Base-by-base conservation (phyloP, 2,888 invertebrate genomes). In the Nesidiocoris tenuis region DNA sequence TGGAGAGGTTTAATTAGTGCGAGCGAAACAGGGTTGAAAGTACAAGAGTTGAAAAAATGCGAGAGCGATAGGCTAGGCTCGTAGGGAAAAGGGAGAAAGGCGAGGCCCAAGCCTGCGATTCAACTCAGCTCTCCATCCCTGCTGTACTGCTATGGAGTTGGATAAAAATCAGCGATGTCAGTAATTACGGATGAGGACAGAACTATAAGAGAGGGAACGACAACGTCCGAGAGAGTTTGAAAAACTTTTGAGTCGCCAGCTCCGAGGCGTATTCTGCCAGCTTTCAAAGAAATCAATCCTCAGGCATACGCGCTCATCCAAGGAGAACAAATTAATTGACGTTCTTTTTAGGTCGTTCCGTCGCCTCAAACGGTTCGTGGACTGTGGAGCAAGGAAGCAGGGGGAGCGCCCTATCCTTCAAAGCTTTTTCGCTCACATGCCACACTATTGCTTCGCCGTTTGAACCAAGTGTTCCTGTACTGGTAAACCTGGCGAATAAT, bases 281-380 rank as follows among this genome's bases (percentile, higher is more conserved):
- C 55, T 75, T 72, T 77, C 75, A 76, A 80, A 79, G 79, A 79
- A 80, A 80, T 80, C 80, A 77, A 80, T 80, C 78, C 79, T 67
- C 54, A 59, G 77, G 78, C 79, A 80, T 80, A 79, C 77, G 79
- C 79, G 80, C 79, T 79, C 77, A 78, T 75, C 78, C 79, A 79
- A 80, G 80, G 79, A 79, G 80, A 80, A 80, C 78, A 80, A 79
- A 80, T 80, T 80, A 80, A 80, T 80, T 80, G 80, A 80, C 61
- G 79, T 79, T 79, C 79, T 79, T 79, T 77, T 78, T 71, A 65
- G 65, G 74, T 74, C 65, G 59, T 24, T 55, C 55, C 65, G 72
- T 23, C 72, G 72, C 72, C 61, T 72, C 72, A 72, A 72, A 72
- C 72, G 72, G 61, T 24, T 17, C n/a, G 7, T 17, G 59, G 17